Base-by-base conservation (phyloP, 2,797 vertebrate genomes). In the Pseudochirops cupreus region DNA sequence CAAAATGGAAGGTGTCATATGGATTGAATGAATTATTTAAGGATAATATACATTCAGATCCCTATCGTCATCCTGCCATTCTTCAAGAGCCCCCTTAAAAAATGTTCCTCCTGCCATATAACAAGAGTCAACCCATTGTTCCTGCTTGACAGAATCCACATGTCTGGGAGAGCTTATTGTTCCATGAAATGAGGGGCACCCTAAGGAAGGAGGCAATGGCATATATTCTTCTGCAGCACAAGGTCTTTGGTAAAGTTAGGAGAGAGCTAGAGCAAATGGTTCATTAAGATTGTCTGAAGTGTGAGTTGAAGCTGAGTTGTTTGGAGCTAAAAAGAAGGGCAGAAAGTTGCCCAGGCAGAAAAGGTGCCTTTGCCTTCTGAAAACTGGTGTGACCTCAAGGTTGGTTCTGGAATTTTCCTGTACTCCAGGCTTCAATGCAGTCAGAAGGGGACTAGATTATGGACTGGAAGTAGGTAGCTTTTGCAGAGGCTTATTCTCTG, bases 141-240 rank as follows among this genome's bases (percentile, higher is more conserved):
- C 18, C 21, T 82, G 74, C 39, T 87, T 50, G 21, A 46, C 39
- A 82, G 46, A 21, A 87, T 50, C 39, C 74, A 87, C 24, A 87
- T 87, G 74, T 39, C 91, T 93, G n/a, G 56, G 94, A 95, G 29
- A 97, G 91, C 93, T 90, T 11, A 53, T 28, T 95, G 93, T 39
- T 3, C 0, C 0, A 0, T 87, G 95, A 95, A 94, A 96, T 94
- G 56, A 87, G 1, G 0, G 90, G 39, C 89, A 96, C 2, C 0
- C 92, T 0, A 0, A 95, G 97, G 94, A 96, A 97, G 96, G 97
- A 93, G 95, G 58, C 97, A 96, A 87, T 54, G 95, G 96, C 18
- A 46, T n/a, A 87, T 87, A 50, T 50, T 87, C 74, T 46, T 82
- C 21, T 50, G 39, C 3, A 87, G 39, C 74, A 87, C 5, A 46